phyloP scores from a whole-genome alignment of 1,140 invertebrate species.

The Mercenaria mercenaria region DNA sequence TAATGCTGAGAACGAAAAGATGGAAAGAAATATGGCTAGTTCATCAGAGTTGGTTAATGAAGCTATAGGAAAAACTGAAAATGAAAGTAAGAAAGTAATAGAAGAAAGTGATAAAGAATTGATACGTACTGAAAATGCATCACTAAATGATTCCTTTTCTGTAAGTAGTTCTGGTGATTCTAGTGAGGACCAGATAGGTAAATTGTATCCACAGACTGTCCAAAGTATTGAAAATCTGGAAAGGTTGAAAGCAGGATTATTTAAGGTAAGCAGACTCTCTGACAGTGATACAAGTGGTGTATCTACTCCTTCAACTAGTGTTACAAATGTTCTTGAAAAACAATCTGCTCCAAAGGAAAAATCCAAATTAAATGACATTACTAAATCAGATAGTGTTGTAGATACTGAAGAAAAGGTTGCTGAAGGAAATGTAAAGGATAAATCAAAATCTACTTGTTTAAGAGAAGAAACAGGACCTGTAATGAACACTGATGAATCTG shows the following conservation, averaged over 20 bases:
- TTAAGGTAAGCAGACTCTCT: slow-evolving; percentile 28
- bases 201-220: neutral
- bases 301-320: slow-evolving; percentile 40
- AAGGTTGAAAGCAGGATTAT: neutral
- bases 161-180: neutral
- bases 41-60: neutral
- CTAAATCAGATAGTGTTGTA: neutral
- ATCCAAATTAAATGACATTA: neutral
- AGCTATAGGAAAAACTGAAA: neutral
- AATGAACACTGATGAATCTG: neutral
- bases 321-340: neutral
- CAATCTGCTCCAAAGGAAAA: neutral
- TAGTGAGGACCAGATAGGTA: neutral
- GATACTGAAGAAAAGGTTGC: neutral
- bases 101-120: neutral
- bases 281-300: slow-evolving; percentile 50
- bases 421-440: neutral
- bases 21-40: neutral
- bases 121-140: neutral
- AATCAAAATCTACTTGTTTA: no score
- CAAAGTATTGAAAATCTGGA: slow-evolving; percentile 51
- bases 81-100: neutral
- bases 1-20: neutral
- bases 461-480: neutral
- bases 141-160: neutral